Base-by-base conservation (phyloP, 2,113 vertebrate species). In the Choloepus hoffmanni region DNA sequence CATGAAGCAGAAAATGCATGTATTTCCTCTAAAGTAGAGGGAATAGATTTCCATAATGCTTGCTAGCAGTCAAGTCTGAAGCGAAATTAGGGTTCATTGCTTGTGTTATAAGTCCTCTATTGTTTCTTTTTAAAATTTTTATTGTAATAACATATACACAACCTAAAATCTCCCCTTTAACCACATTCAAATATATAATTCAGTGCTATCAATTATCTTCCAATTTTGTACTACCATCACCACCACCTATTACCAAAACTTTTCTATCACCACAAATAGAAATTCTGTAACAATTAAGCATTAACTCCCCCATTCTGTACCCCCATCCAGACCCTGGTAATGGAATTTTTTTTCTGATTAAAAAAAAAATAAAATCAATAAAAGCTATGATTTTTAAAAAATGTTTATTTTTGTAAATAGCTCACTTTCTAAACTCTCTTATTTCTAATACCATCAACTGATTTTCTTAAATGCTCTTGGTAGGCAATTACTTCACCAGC, bases 381-480 rank as follows among this genome's bases (percentile, higher is more conserved):
- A 4, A 92, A 89, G 53, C 18, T 28, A 28, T 19, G 19, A 85
- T 48, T 40, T 70, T 23, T 14, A 58, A 2, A 84, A 92, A 90
- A 36, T 30, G 21, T 81, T 81, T 70, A 74, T 50, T 55, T 45
- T 90, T 73, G 14, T 74, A 83, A 87, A 7, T 18, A 74, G 28
- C n/a, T 87, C 18, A 67, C 55, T 63, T 95, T 76, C 62, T 45
- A 70, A 85, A 90, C 40, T 83, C 26, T 79, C 13, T 53, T 53
- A 62, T 82, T 95, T 91, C 63, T 48, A 89, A 55, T 5, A 94
- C 30, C 18, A 82, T 43, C 70, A 92, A 74, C 0, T 84, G 55
- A 79, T 85, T 96, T 89, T 78, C 86, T 78, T 83, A 65, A 48
- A 16, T 86, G n/a, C 30, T 86, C 19, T 60, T 89, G 28, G 40